Conservation (phyloP, 2,113 vertebrate species). For the Oxygymnocypris stewartii region DNA sequence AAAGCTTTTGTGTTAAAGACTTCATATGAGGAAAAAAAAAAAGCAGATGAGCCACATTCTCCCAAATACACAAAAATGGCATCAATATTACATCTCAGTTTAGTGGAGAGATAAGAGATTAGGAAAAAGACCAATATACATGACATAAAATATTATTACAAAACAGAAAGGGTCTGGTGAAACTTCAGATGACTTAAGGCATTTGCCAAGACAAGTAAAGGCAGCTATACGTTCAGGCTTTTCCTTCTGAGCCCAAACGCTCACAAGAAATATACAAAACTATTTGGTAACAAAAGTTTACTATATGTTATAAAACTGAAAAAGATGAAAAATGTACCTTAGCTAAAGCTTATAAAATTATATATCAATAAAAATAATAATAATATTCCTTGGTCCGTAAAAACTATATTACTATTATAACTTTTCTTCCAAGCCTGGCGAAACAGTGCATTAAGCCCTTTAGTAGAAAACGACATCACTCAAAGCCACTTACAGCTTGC, state of each 20-base stretch:
- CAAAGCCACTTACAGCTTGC: constrained; percentile 51
- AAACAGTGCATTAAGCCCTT: constrained; percentile 48
- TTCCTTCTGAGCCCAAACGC: constrained; percentile 54
- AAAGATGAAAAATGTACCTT: constrained; percentile 92
- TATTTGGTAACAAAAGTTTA: constrained; percentile 91
- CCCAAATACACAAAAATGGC: constrained; percentile 31
- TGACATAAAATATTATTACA: constrained; percentile 48
- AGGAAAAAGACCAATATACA: constrained; percentile 39
- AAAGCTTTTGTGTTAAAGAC: constrained; percentile 54
- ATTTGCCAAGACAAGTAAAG: constrained; percentile 46
- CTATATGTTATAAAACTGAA: constrained; percentile 86
- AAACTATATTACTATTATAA: constrained; percentile 83
- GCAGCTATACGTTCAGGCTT: constrained; percentile 48
- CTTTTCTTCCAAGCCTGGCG: constrained; percentile 43
- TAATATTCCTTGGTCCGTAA: constrained; percentile 89
- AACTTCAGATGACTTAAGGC: constrained; percentile 52
- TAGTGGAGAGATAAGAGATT: background rate
- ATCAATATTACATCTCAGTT: constrained; percentile 31
- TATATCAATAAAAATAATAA: constrained; percentile 72
- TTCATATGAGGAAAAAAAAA: constrained; percentile 22
- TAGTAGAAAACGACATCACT: constrained; percentile 2
- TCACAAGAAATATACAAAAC: constrained; percentile 71
- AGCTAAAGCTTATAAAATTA: constrained; percentile 93
- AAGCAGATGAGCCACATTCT: constrained; percentile 36
- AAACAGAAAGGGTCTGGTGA: constrained; percentile 48